Evolutionary conservation across 2,113 vertebrate species (phyloP).

Genomic region (Charadrius vociferus): DNA sequence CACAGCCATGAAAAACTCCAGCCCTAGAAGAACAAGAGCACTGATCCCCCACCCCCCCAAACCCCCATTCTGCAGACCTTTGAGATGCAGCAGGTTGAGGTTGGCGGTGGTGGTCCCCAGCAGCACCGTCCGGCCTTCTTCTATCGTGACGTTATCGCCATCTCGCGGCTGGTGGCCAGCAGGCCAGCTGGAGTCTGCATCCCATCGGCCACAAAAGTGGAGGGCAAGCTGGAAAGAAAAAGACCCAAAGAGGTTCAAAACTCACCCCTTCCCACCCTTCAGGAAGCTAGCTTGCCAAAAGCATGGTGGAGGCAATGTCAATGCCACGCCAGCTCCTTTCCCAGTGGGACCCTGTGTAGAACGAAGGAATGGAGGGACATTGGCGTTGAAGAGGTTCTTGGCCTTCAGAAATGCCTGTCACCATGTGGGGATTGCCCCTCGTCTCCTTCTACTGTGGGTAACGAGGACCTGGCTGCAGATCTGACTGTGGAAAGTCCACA

Average conservation of each 20-base stretch:
- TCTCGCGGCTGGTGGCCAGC: constrained; percentile 74
- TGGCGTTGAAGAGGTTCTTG: not conserved
- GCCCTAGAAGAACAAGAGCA: not conserved
- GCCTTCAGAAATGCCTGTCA: not conserved
- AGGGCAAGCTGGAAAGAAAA: constrained; percentile 1
- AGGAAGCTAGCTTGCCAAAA: not conserved
- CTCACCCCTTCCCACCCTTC: not conserved
- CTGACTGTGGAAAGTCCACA: accelerated
- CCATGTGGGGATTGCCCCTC: not conserved
- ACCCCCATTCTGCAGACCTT: constrained; percentile 65
- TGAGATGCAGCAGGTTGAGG: constrained; percentile 73
- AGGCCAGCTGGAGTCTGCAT: constrained; percentile 70
- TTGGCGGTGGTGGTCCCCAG: constrained; percentile 53
- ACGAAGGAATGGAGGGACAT: accelerated
- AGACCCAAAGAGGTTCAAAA: not conserved
- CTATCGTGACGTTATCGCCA: constrained; percentile 83
- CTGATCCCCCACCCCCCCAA: not conserved
- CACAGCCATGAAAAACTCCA: not conserved
- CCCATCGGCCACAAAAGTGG: constrained; percentile 66
- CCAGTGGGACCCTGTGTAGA: accelerated
- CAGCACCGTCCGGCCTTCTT: constrained; percentile 57
- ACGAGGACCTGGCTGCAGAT: not conserved
- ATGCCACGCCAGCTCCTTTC: accelerated
- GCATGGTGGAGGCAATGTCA: accelerated
- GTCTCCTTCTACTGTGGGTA: not conserved